Evolutionary conservation across 2,113 vertebrate species (phyloP).

Genomic region (Phrynosoma platyrhinos): DNA sequence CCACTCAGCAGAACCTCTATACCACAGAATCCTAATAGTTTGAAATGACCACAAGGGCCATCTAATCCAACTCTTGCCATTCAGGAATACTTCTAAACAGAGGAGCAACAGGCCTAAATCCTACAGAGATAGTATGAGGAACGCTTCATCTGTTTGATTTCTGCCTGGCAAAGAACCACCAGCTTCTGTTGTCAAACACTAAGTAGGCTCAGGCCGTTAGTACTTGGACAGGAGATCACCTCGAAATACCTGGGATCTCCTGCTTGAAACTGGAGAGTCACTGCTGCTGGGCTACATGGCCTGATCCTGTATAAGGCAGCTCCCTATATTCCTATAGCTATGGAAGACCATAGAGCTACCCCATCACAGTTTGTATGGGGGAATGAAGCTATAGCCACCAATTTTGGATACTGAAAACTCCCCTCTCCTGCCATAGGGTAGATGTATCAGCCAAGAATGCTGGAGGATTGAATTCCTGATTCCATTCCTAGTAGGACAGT

Average conservation of each 20-base stretch:
- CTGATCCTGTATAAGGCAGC: no score
- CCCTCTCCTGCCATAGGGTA: not conserved
- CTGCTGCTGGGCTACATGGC: no score
- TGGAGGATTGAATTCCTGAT: not conserved
- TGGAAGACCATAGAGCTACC: not conserved
- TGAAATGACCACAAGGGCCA: no score
- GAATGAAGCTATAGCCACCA: not conserved
- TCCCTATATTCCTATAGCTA: not conserved
- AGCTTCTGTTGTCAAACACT: no score
- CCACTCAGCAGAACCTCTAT: no score
- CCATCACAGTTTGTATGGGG: not conserved
- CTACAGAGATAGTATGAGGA: not conserved
- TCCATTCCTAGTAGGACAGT: not conserved
- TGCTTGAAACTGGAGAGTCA: no score
- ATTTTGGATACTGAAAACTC: no score
- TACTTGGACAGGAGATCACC: no score
- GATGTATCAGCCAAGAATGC: not conserved
- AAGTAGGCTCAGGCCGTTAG: no score
- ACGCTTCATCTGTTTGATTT: not conserved
- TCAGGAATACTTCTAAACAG: not conserved
- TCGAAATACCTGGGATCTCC: no score
- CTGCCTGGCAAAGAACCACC: not conserved
- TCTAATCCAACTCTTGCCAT: no score
- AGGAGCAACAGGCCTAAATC: not conserved
- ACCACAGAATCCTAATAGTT: no score